Base-by-base conservation (phyloP, 1,140 invertebrate genomes). In the Papilio dardanus region DNA sequence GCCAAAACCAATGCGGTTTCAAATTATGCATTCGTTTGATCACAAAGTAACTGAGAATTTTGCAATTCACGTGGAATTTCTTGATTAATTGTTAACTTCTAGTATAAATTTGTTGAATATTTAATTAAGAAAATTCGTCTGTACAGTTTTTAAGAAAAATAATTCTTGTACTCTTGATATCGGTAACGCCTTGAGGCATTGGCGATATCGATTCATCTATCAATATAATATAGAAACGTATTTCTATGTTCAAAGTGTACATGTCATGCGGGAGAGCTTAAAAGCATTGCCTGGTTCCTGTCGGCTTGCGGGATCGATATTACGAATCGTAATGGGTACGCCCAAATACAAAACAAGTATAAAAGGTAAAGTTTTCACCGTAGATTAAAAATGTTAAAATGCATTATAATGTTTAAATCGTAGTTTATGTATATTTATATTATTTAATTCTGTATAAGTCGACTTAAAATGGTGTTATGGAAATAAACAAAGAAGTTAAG, bases 231-330 rank as follows among this genome's bases (percentile, higher is more conserved):
- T n/a, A 62, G 21, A 30, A 14, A 28, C 12, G 54, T 62, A 28
- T 62, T 24, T 0, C 6, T 14, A 62, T 24, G 21, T 28, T 28
- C 24, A 62, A 30, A 62, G 12, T 62, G 54, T 62, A 62, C 54
- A 14, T 62, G 54, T 62, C 54, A 14, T 62, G 54, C 21, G 54
- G 24, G 54, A 28, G 54, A 62, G 54, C 54, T 62, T 62, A 62
- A 62, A 62, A 62, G 54, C 54, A 62, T 62, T 62, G 54, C 54
- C 54, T 62, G 54, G 54, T 62, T 62, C 16, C 54, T 62, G 54
- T 62, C 54, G 24, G 54, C 24, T 62, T 28, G 12, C 24, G 16
- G 54, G 54, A 62, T 62, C 54, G 30, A 62, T 54, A 54, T 24
- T 62, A 54, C 50, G n/a, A 24, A n/a, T n/a, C 50, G 54, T 28